Base-by-base conservation (phyloP, 2,797 vertebrate species). In the Alfaro cultratus region DNA sequence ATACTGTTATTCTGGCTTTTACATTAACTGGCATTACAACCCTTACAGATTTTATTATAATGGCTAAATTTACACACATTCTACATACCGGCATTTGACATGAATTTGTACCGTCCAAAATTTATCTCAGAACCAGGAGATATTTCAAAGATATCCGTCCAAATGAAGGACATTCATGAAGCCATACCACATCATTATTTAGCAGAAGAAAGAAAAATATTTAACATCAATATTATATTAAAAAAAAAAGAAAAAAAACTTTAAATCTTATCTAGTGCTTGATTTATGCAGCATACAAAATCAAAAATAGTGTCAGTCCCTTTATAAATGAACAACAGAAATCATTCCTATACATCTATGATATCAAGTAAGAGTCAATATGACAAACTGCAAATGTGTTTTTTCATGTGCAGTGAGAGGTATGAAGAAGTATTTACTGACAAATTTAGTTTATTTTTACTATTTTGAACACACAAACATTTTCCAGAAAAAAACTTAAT, bases 161-260 rank as follows among this genome's bases (percentile, higher is more conserved):
- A 70, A 49, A 83, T 36, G 67, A 72, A 88, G 53, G 45, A 92
- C 90, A 93, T 91, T 91, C 89, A 93, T 80, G 47, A 76, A 86
- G 86, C 91, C 86, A 85, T 86, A 71, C 57, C 34, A 86, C 79
- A 74, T 79, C 77, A 73, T 80, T 76, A 78, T 53, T 78, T 80
- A 75, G 60, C 78, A 82, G 23, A 74, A 83, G 73, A 75, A 73
- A 80, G 68, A 83, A 87, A 83, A 75, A 77, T 80, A 85, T 80
- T 83, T 39, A 80, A 81, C 81, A 80, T 80, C 21, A 78, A 85
- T 78, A 84, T 85, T 45, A 75, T 88, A 84, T 81, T 81, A 62
- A 80, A 83, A 83, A 86, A 74, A 34, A 23, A 1, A 11, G 82
- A 83, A 86, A 74, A 34, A 23, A 1, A 11, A 1, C 21, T 53